Base-by-base conservation (phyloP, 2,113 vertebrate genomes). In the Chloropsis cyanopogon region DNA sequence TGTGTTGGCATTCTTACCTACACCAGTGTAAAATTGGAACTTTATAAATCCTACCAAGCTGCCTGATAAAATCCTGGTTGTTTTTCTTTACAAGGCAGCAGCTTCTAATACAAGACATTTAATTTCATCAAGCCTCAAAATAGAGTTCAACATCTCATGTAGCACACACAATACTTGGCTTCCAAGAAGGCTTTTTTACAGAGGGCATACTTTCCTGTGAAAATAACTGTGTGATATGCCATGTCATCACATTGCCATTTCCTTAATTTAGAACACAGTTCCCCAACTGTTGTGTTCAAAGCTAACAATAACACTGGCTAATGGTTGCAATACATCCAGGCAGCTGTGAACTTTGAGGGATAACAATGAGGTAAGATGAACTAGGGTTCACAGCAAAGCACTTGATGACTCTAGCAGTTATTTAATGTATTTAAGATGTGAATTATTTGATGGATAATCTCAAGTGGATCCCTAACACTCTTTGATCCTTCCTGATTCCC, bases 341-440 rank as follows among this genome's bases (percentile, higher is more conserved):
- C 97, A 97, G 96, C 96, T 97, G 97, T 93, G 96, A 97, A 98
- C 96, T 97, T 92, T 57, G 86, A 96, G 92, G 96, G 94, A 97
- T 97, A 97, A 96, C 96, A 97, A 97, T 97, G 97, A 97, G 95
- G 97, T 97, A 97, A 97, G 97, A 96, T 94, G 94, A 97, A 97
- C 95, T 96, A 85, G 84, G 82, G 95, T 96, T 96, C 97, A 96
- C 86, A 92, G 95, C 93, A 96, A 97, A 97, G 95, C 75, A 71
- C 86, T 95, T 82, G 86, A 90, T 96, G 90, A 97, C 86, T 97
- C 92, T 82, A 93, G 90, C 91, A 91, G 94, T 94, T 97, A 96
- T 95, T 98, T 97, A 98, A 98, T 97, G 73, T 95, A 96, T 96
- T 97, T 96, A 97, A 98, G 95, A 97, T 97, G 96, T 97, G 96